Evolutionary conservation across 2,113 vertebrate species (phyloP), one percentile per base, ranked within the genome.

Genomic region (Tonatia bakeri): DNA sequence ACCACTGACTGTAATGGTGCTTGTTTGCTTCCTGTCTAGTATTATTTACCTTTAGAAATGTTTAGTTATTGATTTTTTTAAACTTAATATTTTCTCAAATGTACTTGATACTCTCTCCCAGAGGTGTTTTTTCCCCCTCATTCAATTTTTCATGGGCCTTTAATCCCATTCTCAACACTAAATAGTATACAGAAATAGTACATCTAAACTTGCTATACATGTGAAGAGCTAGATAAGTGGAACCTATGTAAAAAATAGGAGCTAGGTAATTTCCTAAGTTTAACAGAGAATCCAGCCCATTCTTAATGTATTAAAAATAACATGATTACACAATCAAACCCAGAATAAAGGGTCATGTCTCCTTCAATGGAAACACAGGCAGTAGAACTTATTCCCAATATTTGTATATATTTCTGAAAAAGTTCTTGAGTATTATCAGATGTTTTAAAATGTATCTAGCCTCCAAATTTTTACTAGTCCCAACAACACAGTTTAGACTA

Each of bases 31-130:
- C 88, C 96, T 95, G 90, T 31, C 90, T 94, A 69, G 86, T 94
- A 69, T 92, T 98, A 96, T 92, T 94, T 96, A 97, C 94, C 56
- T 97, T 85, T 97, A 80, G 65, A 96, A 98, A 97, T 73, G 38
- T 65, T 86, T 94, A 56, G 19, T 79, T 96, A 97, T 94, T 94
- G 91, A 97, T 86, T 90, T 93, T 64, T 86, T 40, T 69, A 65
- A 94, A 93, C 20, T 70, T 67, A 89, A 45, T 87, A 85, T 95
- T 96, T 96, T 94, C 81, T 73, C 88, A 94, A 97, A 79, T 59
- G 76, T 33, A 75, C 22, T 82, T 87, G n/a, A 70, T 91, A 70
- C 70, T 76, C n/a, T 87, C 69, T 90, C 75, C 61, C n/a, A 80
- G n/a, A 90, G 19, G 33, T 76, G 36, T 76, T 76, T 90, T 87